phyloP scores from a whole-genome alignment of 2,797 vertebrate species.

The Tokudaia muenninki region DNA sequence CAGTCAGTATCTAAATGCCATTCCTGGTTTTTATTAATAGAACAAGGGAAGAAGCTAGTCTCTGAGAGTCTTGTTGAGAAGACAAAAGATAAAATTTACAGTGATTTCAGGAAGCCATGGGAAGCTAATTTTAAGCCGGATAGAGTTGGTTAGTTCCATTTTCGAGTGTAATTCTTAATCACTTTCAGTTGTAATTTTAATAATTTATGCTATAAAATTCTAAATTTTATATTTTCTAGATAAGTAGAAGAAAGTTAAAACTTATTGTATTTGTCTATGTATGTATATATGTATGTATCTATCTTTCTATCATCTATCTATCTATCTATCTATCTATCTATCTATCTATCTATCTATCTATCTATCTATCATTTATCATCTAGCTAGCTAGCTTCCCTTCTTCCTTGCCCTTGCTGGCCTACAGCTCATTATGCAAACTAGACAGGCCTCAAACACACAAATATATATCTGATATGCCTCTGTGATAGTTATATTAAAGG shows the following conservation, averaged over 20 bases:
- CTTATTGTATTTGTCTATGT: not conserved
- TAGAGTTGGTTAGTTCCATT: not conserved
- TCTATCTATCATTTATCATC: not conserved
- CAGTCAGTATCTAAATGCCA: not conserved
- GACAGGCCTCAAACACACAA: not conserved
- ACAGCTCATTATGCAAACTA: not conserved
- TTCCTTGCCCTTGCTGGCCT: not conserved
- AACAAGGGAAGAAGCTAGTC: not conserved
- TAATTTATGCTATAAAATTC: not conserved
- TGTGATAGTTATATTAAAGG: not conserved
- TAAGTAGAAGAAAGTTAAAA: constrained; percentile 9
- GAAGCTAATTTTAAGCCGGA: constrained; percentile 8
- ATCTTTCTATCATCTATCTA: not conserved
- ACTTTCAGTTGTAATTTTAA: not conserved
- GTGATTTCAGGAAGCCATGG: not conserved
- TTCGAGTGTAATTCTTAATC: not conserved
- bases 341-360: not conserved
- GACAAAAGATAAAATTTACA: constrained; percentile 52
- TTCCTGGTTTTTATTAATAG: constrained; percentile 42
- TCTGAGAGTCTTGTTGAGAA: not conserved
- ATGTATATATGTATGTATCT: not conserved
- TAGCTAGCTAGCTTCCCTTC: not conserved
- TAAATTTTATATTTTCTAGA: not conserved
- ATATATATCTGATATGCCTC: not conserved
- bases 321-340: not conserved